Evolutionary conservation across 1,140 invertebrate genomes (phyloP), one percentile per base, ranked within the genome.

Genomic region (Nylanderia fulva): DNA sequence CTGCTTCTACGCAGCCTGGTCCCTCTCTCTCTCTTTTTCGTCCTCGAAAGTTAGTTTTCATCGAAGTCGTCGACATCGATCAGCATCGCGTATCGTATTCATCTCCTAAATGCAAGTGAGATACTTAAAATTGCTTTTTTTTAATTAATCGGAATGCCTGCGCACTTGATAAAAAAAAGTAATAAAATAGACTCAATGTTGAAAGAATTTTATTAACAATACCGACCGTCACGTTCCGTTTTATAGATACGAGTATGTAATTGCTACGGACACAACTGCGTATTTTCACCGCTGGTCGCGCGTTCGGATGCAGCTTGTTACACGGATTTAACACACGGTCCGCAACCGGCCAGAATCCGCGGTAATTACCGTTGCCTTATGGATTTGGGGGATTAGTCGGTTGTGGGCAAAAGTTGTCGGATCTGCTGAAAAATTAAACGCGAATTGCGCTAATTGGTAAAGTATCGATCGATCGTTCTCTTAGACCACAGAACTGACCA

Each of bases 361-460:
- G 64, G 60, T 86, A 88, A 89, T 89, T 88, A 89, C 71, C 74
- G 68, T 36, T 39, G 72, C 56, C 18, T 77, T 83, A 52, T 80
- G 77, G 61, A 74, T 88, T 84, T 82, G 69, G 71, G 39, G 75
- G 88, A 89, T 89, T 89, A 88, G 39, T 60, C 52, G 39, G 21
- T 21, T 7, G 29, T 54, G 27, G 27, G 24, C 45, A 72, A 58
- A 76, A 71, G 27, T 83, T 85, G 76, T 45, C 48, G 64, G 63
- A 39, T 13, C 58, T 29, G 42, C 33, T 88, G 87, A 89, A 86
- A 80, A 66, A 89, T 89, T 89, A 82, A 56, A 74, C 60, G 74
- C 42, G 68, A 89, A 89, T 89, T 89, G 88, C 69, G 29, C 58
- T 89, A 88, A 89, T 89, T 89, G 87, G 13, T 4, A 21, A 56